Conservation (phyloP, 2,888 invertebrate species). For the Drosophila diplacantha region DNA sequence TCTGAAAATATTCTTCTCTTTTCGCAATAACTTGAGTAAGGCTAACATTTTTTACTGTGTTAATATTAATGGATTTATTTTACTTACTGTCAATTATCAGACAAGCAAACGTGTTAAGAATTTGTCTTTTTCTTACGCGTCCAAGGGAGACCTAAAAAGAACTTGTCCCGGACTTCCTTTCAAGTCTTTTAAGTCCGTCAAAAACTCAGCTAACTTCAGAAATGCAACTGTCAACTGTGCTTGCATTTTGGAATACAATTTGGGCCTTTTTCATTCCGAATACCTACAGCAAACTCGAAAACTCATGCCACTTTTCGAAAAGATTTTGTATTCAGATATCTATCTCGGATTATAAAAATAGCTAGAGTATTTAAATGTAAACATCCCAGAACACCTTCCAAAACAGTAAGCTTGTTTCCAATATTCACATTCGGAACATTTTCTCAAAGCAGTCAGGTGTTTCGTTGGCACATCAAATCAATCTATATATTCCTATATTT, state of each 20-base stretch:
- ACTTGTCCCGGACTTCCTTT: not conserved
- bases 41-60: not conserved
- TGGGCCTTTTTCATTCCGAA: not conserved
- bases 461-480: constrained; percentile 2
- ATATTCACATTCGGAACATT: not conserved
- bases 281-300: not conserved
- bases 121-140: too few species aligned
- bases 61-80: not conserved
- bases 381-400: not conserved
- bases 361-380: not conserved
- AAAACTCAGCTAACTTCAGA: not conserved
- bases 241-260: too few species aligned
- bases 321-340: too few species aligned
- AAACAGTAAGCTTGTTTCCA: constrained; percentile 5
- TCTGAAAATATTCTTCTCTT: not conserved
- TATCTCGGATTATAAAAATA: too few species aligned
- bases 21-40: not conserved
- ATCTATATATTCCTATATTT: not conserved
- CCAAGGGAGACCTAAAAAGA: too few species aligned
- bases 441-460: not conserved
- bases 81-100: not conserved
- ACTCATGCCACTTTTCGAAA: too few species aligned
- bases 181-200: not conserved
- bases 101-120: too few species aligned
- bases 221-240: not conserved